Percentiles rank a stretch among this genome's conserved stretches.
These are phyloP conservation scores for Mesoclemmys tuberculata DNA, from an alignment of 2,113 vertebrate genomes.

Conservation along the genomic window DNA sequence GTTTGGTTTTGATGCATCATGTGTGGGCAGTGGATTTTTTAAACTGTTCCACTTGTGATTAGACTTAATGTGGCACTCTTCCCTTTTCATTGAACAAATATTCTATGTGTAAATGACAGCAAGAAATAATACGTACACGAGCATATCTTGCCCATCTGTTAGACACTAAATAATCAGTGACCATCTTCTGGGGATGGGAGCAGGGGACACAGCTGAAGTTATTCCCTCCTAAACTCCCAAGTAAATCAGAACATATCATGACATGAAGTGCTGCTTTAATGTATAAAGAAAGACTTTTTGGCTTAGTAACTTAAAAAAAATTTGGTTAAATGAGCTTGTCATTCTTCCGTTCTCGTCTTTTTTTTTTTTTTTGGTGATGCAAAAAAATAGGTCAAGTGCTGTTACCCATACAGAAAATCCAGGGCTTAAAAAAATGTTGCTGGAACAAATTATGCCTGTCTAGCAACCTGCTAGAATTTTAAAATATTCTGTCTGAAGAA, in stretches of 20 bases:
- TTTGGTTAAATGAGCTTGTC: too few relatives aligned
- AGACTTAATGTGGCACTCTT: neutral
- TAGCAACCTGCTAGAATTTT: slow-evolving; percentile 49
- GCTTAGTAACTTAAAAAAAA: slow-evolving; percentile 3
- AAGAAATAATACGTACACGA: neutral
- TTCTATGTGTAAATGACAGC: neutral
- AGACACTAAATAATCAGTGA: slow-evolving; percentile 13
- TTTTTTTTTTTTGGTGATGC: slow-evolving; percentile 19
- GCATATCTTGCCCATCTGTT: slow-evolving; percentile 7
- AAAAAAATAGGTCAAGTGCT: slow-evolving; percentile 71
- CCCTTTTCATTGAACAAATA: neutral
- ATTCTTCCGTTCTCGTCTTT: slow-evolving; percentile 37
- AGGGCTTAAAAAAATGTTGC: slow-evolving; percentile 21
- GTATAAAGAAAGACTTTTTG: neutral
- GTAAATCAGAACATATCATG: neutral
- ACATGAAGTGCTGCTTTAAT: slow-evolving; percentile 10
- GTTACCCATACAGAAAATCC: slow-evolving; percentile 62
- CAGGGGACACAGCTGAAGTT: slow-evolving; percentile 13
- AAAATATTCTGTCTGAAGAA: neutral
- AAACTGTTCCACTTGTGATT: neutral
- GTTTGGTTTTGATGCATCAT: neutral
- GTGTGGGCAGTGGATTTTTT: neutral
- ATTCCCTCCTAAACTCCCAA: neutral
- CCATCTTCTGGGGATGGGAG: slow-evolving; percentile 4
- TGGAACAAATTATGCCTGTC: slow-evolving; percentile 20